Conservation (phyloP, 2,113 vertebrate species). For the Ciconia boyciana region DNA sequence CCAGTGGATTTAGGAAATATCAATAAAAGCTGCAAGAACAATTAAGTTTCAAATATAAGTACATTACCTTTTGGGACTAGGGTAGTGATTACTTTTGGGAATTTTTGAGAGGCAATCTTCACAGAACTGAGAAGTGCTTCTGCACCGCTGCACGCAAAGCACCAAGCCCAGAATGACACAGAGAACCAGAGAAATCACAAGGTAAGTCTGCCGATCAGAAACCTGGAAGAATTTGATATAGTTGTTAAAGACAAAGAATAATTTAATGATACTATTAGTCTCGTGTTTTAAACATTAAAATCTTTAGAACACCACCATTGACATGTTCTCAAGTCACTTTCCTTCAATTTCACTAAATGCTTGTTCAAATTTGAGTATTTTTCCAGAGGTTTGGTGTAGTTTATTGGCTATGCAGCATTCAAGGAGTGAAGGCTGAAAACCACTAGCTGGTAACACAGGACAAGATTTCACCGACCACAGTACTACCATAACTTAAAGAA, state of each 20-base stretch:
- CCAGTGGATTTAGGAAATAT: not conserved
- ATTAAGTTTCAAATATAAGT: not conserved
- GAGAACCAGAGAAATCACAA: constrained; percentile 87
- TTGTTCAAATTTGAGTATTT: not conserved
- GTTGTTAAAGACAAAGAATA: not conserved
- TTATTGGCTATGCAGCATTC: not conserved
- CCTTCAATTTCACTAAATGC: not conserved
- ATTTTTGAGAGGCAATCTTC: constrained; percentile 71
- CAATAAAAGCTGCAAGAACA: not conserved
- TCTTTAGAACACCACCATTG: not conserved
- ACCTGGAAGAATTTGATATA: constrained; percentile 67
- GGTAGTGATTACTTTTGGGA: constrained; percentile 92
- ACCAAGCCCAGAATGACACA: constrained; percentile 87
- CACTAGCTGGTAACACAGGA: not conserved
- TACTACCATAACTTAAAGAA: not conserved
- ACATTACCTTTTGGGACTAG: constrained; percentile 91
- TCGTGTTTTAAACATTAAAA: not conserved
- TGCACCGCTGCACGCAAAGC: constrained; percentile 89
- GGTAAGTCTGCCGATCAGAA: constrained; percentile 91
- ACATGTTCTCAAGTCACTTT: not conserved
- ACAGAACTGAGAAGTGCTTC: constrained; percentile 72
- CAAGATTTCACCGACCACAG: not conserved
- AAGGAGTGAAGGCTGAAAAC: not conserved
- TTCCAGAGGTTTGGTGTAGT: not conserved
- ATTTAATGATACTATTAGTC: not conserved